Base-by-base conservation (phyloP, 2,888 invertebrate genomes). In the Eucera pruinosa region DNA sequence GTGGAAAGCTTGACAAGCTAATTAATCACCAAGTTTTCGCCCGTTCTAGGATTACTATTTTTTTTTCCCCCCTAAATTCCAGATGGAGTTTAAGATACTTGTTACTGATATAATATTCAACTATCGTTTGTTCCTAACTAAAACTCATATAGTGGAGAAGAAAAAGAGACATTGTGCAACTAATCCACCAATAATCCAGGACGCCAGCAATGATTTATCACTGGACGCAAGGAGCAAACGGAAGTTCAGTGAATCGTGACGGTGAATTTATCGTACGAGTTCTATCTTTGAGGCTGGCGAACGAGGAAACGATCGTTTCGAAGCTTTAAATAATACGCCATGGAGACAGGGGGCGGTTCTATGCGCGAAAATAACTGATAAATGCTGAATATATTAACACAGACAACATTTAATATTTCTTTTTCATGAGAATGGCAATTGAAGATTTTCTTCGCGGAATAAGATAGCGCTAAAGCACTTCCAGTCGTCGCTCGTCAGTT, bases 221-320 rank as follows among this genome's bases (percentile, higher is more conserved):
- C 18, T 43, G 27, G 15, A 9, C 2, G n/a, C 57, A 66, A 70
- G 47, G 47, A 65, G 64, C 50, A 72, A 82, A 74, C 75, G 77
- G 70, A 84, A 82, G 82, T 76, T 54, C 70, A 75, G 69, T 70
- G 70, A 61, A 71, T 75, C 74, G 82, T 84, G 68, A 84, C 80
- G 72, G 52, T 43, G 61, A 50, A 70, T 82, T 75, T 77, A 75
- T 68, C 77, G 25, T 48, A 41, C 39, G 62, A 36, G 43, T 52
- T 75, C 50, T 60, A 65, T 61, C 23, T 50, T 55, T 20, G 27
- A 50, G 50, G n/a, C 6, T 20, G n/a, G 25, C 7, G 55, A 18
- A 41, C 50, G 50, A 23, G 45, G 47, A 52, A 48, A 57, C 36
- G 33, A 54, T 71, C 30, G 30, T n/a, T n/a, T n/a, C 5, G 45